Evolutionary conservation across 1,140 invertebrate species (phyloP).

Genomic region (Augochlora pura): DNA sequence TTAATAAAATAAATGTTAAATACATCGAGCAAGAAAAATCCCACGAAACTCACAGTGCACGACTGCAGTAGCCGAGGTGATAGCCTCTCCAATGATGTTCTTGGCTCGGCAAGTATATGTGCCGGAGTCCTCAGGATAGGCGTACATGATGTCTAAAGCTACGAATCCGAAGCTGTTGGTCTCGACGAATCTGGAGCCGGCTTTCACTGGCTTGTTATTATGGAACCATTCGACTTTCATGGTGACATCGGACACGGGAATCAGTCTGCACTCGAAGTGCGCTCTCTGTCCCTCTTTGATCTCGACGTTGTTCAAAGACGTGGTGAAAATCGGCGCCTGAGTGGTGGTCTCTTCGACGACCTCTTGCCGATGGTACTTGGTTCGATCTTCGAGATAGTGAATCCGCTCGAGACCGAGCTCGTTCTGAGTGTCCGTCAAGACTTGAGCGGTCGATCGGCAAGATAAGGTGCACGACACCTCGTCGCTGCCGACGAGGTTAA

Average conservation of each 20-base stretch:
- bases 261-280: conserved; percentile 97
- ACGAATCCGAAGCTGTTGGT: conserved; percentile 97
- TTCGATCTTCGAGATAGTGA: conserved; percentile 91
- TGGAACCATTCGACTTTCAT: conserved; percentile 99
- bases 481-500: conserved; percentile 92
- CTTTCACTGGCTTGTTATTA: conserved; percentile 93
- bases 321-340: conserved; percentile 94
- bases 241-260: conserved; percentile 96
- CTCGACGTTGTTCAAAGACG: conserved; percentile 93
- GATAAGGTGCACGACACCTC: conserved; percentile 88
- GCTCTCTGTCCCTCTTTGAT: conserved; percentile 97
- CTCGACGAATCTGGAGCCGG: conserved; percentile 93
- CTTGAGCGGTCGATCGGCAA: conserved; percentile 88
- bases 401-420: conserved; percentile 92
- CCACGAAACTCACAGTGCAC: conserved; percentile 83
- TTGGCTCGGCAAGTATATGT: conserved; percentile 94
- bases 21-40: no score
- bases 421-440: conserved; percentile 91
- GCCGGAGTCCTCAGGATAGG: conserved; percentile 94
- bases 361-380: conserved; percentile 87
- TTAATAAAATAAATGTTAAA: no score
- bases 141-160: conserved; percentile 94
- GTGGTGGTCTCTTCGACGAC: conserved; percentile 90
- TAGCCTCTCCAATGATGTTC: conserved; percentile 92
- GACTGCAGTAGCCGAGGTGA: conserved; percentile 88